Evolutionary conservation across 2,888 invertebrate genomes (phyloP), one percentile per base, ranked within the genome.

Genomic region (Didymodactylos carnosus): DNA sequence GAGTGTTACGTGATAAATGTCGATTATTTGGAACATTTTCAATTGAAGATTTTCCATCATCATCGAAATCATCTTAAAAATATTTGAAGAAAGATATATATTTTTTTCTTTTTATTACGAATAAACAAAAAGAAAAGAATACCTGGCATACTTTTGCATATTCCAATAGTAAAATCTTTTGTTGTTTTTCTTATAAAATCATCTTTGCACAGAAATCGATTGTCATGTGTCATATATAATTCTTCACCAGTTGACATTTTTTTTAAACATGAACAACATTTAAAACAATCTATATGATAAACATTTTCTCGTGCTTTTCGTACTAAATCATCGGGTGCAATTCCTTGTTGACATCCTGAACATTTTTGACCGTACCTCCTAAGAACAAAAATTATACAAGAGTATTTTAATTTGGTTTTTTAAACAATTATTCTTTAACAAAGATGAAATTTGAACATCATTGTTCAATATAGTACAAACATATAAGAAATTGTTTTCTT

Each of bases 271-370:
- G 92, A 91, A 84, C 95, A 94, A 84, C 97, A 97, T 29, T 94
- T 94, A 85, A 98, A 98, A 85, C 98, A 98, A 71, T 97, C 95
- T 82, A 98, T 87, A 85, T 98, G 97, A 86, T 94, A 98, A 39
- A 97, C 92, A 74, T 80, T 77, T 81, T 91, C 91, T 72, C 91
- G 87, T 43, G 97, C 97, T 81, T 93, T 89, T 77, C 97, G 87
- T 80, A 98, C 94, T 97, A 97, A 98, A 85, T 97, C 97, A 62
- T 91, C 91, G 23, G 94, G 75, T 16, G 27, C 43, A 40, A 98
- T 94, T 78, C 94, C 94, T 85, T 92, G 91, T 76, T 91, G 89
- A 85, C 97, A 98, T 78, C 95, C 97, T 79, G 92, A 91, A 87
- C 97, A 97, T 86, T 95, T 95, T 78, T 94, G 94, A 80, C 95